Evolutionary conservation across 23 tunicate genomes (phyloP), one percentile per base, ranked within the genome.

Genomic region (Clavelina lepadiformis): DNA sequence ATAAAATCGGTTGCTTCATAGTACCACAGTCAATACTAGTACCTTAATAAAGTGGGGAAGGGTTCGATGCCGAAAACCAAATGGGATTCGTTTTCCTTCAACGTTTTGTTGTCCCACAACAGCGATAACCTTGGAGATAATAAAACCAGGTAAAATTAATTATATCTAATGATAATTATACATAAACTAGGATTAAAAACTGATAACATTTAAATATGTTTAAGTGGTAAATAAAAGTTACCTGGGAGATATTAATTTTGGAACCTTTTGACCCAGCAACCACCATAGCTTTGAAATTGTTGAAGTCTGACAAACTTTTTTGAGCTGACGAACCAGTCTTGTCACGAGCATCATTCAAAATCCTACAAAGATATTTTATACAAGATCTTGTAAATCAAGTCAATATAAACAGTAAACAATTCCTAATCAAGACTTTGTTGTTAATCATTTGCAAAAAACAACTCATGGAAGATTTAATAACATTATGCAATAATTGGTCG

Each of bases 21-120:
- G 13, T 44, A 44, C 13, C 13, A 44, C 50, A 44, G 49, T 15
- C 49, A 41, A 8, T 11, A 67, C 2, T 18, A 8, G 33, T 61
- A 82, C 92, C 81, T 94, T 94, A 63, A 94, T 80, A 61, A 94
- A 94, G 71, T 94, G 99, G 1, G 99, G 99, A 35, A 94, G 81
- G 0, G 99, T 94, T 31, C 99, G 54, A 71, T 94, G 95, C 31
- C 88, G 73, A 56, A 94, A 94, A 7, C 99, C 99, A 55, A 94
- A 94, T 11, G 99, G 99, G 60, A 94, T 94, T 47, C 99, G 95
- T 50, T 94, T 94, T 49, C 99, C 99, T 75, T 88, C 94, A 19
- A 94, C 99, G 85, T 94, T 94, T 49, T 94, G 99, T 67, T 94
- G 99, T 5, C 99, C 99, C 36, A 94, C 99, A 35, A 94, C 99